A percentile compares a stretch with the other conserved stretches of the same genome.
Conservation (phyloP, 2,113 vertebrate genomes). For the Hyperoodon ampullatus region DNA sequence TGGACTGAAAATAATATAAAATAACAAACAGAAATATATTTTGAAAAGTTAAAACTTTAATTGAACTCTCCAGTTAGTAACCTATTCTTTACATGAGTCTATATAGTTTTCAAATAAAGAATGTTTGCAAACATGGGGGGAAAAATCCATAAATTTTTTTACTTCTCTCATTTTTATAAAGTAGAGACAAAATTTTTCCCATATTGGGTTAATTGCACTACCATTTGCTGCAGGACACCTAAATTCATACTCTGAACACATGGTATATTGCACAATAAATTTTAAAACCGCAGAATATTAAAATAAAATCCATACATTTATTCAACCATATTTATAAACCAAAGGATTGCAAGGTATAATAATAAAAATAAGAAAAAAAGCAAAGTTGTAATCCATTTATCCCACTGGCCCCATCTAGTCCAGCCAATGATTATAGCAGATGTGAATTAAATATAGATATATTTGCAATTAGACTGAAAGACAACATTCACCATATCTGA, state of each 20-base stretch:
- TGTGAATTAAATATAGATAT: constrained; percentile 82
- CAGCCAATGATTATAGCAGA: constrained; percentile 82
- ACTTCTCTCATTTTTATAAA: background rate
- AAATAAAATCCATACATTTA: background rate
- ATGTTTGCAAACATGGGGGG: background rate
- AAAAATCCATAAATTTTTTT: background rate
- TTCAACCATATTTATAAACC: constrained; percentile 60
- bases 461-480: constrained; percentile 80
- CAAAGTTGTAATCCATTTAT: constrained; percentile 77
- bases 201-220: background rate
- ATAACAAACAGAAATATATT: background rate
- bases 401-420: constrained; percentile 70
- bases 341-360: constrained; percentile 65
- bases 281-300: constrained; percentile 7
- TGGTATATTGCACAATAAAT: background rate
- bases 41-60: background rate
- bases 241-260: background rate
- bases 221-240: background rate
- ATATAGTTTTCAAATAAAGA: constrained; percentile 31
- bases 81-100: background rate
- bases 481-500: constrained; percentile 73
- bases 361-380: constrained; percentile 76
- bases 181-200: background rate
- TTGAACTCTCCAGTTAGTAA: background rate
- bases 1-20: background rate